Conservation (phyloP, 2,888 invertebrate species). For the Gryllus longicercus region DNA sequence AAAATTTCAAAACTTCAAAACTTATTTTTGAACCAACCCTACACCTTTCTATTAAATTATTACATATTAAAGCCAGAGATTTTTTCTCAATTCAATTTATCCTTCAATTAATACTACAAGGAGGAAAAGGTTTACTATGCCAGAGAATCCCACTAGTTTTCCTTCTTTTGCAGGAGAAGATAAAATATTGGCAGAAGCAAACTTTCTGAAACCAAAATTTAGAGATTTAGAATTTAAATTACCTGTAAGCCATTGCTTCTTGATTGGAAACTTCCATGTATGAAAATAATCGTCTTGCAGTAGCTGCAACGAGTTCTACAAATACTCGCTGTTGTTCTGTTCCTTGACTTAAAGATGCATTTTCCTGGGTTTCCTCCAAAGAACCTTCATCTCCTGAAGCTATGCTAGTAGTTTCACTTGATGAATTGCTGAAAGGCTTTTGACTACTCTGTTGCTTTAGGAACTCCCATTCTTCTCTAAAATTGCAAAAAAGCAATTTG, state of each 20-base stretch:
- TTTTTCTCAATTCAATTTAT: too few species aligned
- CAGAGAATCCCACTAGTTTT: too few species aligned
- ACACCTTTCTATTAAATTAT: too few species aligned
- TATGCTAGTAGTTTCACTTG: slow-evolving; percentile 29
- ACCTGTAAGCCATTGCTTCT: slow-evolving; percentile 64
- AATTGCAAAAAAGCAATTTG: slow-evolving; percentile 22
- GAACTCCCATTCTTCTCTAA: too few species aligned
- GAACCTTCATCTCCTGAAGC: slow-evolving; percentile 45
- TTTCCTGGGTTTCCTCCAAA: slow-evolving; percentile 44
- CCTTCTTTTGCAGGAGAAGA: neutral
- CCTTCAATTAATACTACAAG: too few species aligned
- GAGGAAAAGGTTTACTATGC: too few species aligned
- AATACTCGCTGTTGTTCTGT: slow-evolving; percentile 79
- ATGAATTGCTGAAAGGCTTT: slow-evolving; percentile 31
- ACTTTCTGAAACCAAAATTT: neutral
- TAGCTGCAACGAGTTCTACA: slow-evolving; percentile 70
- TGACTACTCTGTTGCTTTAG: slow-evolving; percentile 54
- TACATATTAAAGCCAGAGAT: too few species aligned
- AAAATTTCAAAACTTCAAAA: too few species aligned
- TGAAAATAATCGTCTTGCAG: slow-evolving; percentile 70
- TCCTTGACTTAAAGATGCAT: slow-evolving; percentile 43
- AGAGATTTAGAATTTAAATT: slow-evolving; percentile 2
- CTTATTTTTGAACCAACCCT: too few species aligned
- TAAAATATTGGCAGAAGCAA: neutral
- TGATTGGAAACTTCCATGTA: slow-evolving; percentile 75